Percentiles rank a stretch among this genome's conserved stretches.
These are phyloP conservation scores for Nomia melanderi DNA, from an alignment of 1,140 invertebrate species.

Conservation along the genomic window DNA sequence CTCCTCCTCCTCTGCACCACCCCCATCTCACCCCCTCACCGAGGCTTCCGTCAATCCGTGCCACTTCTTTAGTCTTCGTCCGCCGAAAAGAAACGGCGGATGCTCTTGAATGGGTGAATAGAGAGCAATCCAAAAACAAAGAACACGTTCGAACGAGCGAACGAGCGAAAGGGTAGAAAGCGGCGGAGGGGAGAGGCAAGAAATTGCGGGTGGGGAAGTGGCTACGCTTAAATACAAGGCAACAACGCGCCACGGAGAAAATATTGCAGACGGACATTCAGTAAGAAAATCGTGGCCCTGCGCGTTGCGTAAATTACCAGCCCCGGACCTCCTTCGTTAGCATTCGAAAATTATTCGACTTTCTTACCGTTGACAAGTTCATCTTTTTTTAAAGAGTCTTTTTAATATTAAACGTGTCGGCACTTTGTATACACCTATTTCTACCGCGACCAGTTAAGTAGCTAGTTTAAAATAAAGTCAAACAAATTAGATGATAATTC, in stretches of 20 bases:
- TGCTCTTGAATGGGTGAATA: slow-evolving; percentile 37
- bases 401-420: too few relatives aligned
- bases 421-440: too few relatives aligned
- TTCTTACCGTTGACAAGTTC: too few relatives aligned
- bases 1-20: too few relatives aligned
- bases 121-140: slow-evolving; percentile 43
- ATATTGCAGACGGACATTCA: slow-evolving; percentile 19
- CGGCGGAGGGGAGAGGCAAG: not conserved
- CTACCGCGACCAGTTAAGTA: too few relatives aligned
- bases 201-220: slow-evolving; percentile 14
- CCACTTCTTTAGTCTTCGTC: slow-evolving; percentile 31
- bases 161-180: not conserved
- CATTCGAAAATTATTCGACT: slow-evolving; percentile 22
- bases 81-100: slow-evolving; percentile 39
- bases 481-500: too few relatives aligned
- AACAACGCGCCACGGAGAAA: slow-evolving; percentile 4
- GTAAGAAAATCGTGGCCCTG: slow-evolving; percentile 17
- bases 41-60: slow-evolving; percentile 28
- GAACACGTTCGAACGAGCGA: slow-evolving; percentile 13
- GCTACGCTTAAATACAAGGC: slow-evolving; percentile 20
- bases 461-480: too few relatives aligned
- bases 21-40: too few relatives aligned
- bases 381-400: too few relatives aligned
- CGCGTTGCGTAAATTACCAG: slow-evolving; percentile 23
- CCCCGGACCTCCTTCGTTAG: slow-evolving; percentile 11